phyloP scores from a whole-genome alignment of 2,113 vertebrate genomes.

The Centropus unirufus region DNA sequence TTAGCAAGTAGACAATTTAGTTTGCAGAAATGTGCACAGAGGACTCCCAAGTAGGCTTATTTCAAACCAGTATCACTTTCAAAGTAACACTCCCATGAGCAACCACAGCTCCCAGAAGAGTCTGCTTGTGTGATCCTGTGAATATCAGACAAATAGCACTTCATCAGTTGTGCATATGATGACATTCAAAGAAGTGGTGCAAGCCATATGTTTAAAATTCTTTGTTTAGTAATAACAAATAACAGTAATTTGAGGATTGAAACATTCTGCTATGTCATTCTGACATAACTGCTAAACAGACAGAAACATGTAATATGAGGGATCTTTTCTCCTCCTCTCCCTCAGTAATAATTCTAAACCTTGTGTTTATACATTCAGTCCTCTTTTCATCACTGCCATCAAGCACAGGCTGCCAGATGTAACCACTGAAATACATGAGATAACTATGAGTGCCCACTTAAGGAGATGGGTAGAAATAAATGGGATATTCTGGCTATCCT shows the following conservation, averaged over 20 bases:
- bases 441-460: neutral
- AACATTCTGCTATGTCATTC: neutral
- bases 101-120: neutral
- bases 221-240: neutral
- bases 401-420: neutral
- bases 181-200: neutral
- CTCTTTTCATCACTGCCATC: neutral
- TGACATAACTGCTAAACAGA: neutral
- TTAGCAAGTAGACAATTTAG: neutral
- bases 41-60: neutral
- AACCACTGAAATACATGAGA: neutral
- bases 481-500: neutral
- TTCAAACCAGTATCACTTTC: neutral
- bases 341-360: neutral
- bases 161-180: neutral
- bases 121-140: neutral
- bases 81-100: neutral
- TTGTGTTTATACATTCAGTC: neutral
- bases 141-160: neutral
- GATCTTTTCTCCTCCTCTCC: neutral
- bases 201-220: neutral
- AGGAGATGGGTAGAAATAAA: neutral
- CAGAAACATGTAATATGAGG: neutral
- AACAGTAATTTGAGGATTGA: neutral
- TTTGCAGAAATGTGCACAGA: constrained; percentile 24